Base-by-base conservation (phyloP, 1,140 invertebrate genomes). In the Macrobrachium rosenbergii region DNA sequence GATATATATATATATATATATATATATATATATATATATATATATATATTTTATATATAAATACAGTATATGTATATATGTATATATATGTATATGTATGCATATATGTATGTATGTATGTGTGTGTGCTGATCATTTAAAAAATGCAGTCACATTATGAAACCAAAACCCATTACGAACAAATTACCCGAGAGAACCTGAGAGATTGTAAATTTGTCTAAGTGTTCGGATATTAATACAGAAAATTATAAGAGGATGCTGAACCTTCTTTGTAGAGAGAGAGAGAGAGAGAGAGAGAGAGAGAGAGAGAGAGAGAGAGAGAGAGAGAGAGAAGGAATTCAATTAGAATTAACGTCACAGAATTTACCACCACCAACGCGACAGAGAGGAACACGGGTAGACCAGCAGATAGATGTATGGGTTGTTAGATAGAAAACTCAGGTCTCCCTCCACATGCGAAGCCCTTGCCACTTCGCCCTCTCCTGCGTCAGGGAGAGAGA, bases 1-100 rank as follows among this genome's bases (percentile, higher is more conserved):
- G 2, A 69, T 69, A 69, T 69, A 69, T 69, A 69, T 69, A 69
- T 69, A 69, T 28, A 37, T 69, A 69, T 69, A 69, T 69, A 69
- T 69, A 69, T 69, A 69, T 69, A 69, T 28, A 69, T 69, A 69
- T 69, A 28, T 69, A 28, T 69, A 69, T 69, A 69, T 69, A 69
- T 67, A 67, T 67, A 69, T 69, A 69, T 69, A 69, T 21, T 5
- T 6, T 69, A 28, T 69, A 69, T 69, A 69, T 69, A 69, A 5
- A 69, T 69, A 11, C 8, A 12, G 8, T 69, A 69, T 69, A 28
- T 69, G 7, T 69, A 69, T 69, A 69, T 69, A 69, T 69, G 8
- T 69, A 17, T 69, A 17, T 69, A 69, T 69, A 17, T 69, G 8
- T 16, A 69, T 69, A 11, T 69, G 64, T 69, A 0, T 69, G 16